These are phyloP conservation scores for Falco rusticolus DNA, from an alignment of 2,797 vertebrate genomes.

Conservation along the genomic window DNA sequence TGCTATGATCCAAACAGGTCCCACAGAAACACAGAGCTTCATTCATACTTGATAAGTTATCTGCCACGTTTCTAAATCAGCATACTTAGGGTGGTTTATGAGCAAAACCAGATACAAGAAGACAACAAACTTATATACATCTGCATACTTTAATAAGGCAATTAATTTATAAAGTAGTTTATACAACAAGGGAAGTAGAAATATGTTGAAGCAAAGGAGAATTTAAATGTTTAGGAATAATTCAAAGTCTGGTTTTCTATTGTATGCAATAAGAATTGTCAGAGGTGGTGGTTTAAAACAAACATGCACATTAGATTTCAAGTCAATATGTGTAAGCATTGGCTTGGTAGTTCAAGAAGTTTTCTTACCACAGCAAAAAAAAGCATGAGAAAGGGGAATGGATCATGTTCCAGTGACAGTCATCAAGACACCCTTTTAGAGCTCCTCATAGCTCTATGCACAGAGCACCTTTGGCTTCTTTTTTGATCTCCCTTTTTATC, in stretches of 20 bases:
- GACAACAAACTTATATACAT: background rate
- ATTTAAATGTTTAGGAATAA: background rate
- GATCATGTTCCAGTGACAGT: background rate
- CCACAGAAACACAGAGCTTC: background rate
- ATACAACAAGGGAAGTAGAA: conserved; percentile 5
- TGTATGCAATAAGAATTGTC: background rate
- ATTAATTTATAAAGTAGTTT: conserved; percentile 27
- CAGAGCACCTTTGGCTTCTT: background rate
- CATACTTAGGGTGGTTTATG: background rate
- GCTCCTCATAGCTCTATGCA: background rate
- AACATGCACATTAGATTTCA: background rate
- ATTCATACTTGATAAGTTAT: background rate
- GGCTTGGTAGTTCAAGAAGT: background rate
- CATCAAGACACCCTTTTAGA: background rate
- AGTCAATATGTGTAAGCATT: background rate
- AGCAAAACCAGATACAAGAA: background rate
- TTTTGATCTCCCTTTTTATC: background rate
- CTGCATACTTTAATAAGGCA: background rate
- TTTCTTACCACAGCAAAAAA: background rate
- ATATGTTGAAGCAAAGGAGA: background rate
- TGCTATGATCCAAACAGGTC: background rate
- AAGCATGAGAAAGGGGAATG: background rate
- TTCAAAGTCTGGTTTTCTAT: background rate
- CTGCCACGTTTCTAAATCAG: background rate
- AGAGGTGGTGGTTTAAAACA: background rate